These are phyloP conservation scores for Ptychoptera contaminata DNA, from an alignment of 2,888 invertebrate species.

Conservation along the genomic window DNA sequence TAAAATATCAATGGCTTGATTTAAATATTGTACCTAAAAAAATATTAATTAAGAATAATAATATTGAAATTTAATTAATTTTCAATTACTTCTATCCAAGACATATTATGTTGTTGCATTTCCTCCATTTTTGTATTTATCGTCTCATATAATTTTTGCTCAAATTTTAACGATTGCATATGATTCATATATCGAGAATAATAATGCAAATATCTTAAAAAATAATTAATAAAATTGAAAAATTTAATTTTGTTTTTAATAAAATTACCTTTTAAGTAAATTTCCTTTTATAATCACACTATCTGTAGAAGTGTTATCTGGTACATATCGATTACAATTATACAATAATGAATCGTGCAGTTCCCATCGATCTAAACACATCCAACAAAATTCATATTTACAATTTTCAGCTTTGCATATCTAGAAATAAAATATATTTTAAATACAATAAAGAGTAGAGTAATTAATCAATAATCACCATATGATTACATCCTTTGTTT, in stretches of 20 bases:
- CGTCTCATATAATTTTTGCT: constrained; percentile 88
- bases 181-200: constrained; percentile 99
- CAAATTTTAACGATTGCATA: constrained; percentile 95
- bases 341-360: constrained; percentile 98
- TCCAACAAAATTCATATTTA: constrained; percentile 98
- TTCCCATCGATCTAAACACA: constrained; percentile 96
- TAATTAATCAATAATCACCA: constrained; percentile 37
- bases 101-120: constrained; percentile 99
- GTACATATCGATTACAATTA: constrained; percentile 94
- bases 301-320: constrained; percentile 90
- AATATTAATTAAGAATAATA: not conserved
- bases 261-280: too few species aligned
- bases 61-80: not conserved
- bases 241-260: constrained; percentile 86
- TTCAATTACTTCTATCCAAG: constrained; percentile 87
- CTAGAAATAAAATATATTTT: not conserved
- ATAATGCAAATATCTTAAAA: constrained; percentile 81
- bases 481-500: constrained; percentile 98
- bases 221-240: constrained; percentile 22
- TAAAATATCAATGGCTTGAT: constrained; percentile 91
- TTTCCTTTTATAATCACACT: constrained; percentile 71
- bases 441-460: not conserved
- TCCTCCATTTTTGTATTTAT: constrained; percentile 98
- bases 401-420: constrained; percentile 95
- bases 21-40: constrained; percentile 82